Evolutionary conservation across 2,888 invertebrate genomes (phyloP), one percentile per base, ranked within the genome.

Genomic region (Rhodophaea formosa): DNA sequence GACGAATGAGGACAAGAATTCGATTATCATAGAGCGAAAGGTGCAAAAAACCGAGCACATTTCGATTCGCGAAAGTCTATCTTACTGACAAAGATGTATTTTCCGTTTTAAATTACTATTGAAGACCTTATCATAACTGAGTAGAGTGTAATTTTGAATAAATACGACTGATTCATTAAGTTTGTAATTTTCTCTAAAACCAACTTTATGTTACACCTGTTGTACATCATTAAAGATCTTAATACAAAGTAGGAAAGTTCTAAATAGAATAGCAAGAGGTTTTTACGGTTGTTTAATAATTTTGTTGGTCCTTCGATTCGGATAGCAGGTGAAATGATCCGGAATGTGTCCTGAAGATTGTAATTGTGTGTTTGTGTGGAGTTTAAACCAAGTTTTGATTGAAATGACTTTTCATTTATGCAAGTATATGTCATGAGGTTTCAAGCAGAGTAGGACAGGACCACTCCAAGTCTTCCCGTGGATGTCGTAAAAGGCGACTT

Each of bases 251-350:
- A 16, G 3, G 16, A 51, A 32, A 51, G 51, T 35, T 35, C 16
- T 35, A 51, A 10, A 35, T 35, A 0, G 51, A 35, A 35, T 17
- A 7, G 7, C 0, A 6, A 16, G 15, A 35, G 1, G 15, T 10
- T 51, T 35, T 35, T 6, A n/a, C 3, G 7, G 7, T 3, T 16
- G 10, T 8, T 15, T 12, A 10, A 1, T 51, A 35, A 16, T 10
- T 35, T 51, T 15, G 51, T 51, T 51, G 51, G 35, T 35, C 51
- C 32, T 51, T 16, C 51, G 16, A 51, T 10, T 12, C 35, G 16
- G 51, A 51, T 51, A 51, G 32, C 49, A 49, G 51, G 51, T 51
- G 51, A 51, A 51, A 51, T 51, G 51, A 51, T 32, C 15, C 51
- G 51, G 51, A 51, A 35, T 35, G 49, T 49, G 51, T 51, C 51